phyloP scores from a whole-genome alignment of 1,140 invertebrate species.

The Harlomillsia oculata region DNA sequence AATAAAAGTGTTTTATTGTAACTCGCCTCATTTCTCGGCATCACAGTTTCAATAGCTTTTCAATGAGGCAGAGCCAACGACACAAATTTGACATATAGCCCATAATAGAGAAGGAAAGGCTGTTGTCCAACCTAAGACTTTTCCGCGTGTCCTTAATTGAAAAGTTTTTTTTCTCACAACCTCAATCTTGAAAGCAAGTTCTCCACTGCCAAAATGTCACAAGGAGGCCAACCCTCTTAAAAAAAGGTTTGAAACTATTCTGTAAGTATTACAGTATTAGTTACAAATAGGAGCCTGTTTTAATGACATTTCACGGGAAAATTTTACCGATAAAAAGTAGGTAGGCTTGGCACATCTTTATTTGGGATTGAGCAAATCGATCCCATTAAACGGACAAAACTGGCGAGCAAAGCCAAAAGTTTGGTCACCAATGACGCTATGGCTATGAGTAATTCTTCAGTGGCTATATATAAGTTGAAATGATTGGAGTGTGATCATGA shows the following conservation, averaged over 20 bases:
- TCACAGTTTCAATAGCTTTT: conserved; percentile 9
- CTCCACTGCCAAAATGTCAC: conserved; percentile 6
- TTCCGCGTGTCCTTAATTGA: conserved; percentile 16
- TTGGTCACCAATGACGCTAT: too few species aligned
- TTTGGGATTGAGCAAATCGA: conserved; percentile 11
- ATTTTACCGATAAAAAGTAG: conserved; percentile 11
- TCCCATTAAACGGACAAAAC: conserved; percentile 19
- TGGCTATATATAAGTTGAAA: too few species aligned
- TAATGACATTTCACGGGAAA: conserved; percentile 4
- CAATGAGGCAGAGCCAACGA: conserved; percentile 1
- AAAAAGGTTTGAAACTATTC: not conserved
- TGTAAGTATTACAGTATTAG: conserved; percentile 1
- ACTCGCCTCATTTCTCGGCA: too few species aligned
- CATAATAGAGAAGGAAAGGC: conserved; percentile 22
- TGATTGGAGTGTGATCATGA: too few species aligned
- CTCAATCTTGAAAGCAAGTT: too few species aligned
- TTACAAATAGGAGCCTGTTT: not conserved
- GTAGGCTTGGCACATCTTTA: conserved; percentile 14
- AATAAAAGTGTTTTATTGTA: too few species aligned
- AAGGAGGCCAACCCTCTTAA: not conserved
- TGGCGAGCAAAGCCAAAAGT: too few species aligned
- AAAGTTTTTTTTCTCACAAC: conserved; percentile 19
- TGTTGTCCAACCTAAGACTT: conserved; percentile 16
- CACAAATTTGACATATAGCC: conserved; percentile 24
- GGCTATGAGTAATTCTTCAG: too few species aligned